Evolutionary conservation across 2,113 vertebrate genomes (phyloP).

Genomic region (Phoxinus phoxinus): DNA sequence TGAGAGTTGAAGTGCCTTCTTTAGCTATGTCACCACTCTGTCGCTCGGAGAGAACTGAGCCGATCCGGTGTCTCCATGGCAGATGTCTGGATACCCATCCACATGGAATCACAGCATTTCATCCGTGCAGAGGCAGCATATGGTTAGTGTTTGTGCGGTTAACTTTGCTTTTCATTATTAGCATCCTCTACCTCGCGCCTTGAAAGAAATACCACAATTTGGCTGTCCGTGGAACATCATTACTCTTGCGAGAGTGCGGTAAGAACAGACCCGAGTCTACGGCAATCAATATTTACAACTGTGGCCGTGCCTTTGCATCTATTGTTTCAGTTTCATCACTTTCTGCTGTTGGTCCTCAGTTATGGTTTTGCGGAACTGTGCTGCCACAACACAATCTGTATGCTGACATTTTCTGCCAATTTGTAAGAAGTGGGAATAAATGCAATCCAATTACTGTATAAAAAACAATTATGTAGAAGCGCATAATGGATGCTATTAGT

Average conservation of each 20-base stretch:
- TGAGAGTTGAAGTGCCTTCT: slow-evolving; percentile 41
- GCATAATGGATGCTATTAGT: slow-evolving; percentile 28
- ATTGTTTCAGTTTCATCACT: background rate
- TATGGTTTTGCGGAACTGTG: background rate
- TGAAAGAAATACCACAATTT: background rate
- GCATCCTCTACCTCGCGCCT: background rate
- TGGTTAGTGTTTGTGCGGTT: slow-evolving; percentile 13
- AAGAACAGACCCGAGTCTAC: background rate
- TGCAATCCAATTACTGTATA: slow-evolving; percentile 27
- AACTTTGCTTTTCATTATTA: slow-evolving; percentile 12
- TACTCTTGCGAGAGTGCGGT: background rate
- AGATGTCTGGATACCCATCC: slow-evolving; percentile 28
- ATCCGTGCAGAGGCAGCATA: slow-evolving; percentile 29
- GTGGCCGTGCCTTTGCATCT: slow-evolving; percentile 9
- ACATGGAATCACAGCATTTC: slow-evolving; percentile 15
- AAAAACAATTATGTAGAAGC: slow-evolving; percentile 27
- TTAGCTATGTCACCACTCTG: slow-evolving; percentile 33
- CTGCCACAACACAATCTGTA: background rate
- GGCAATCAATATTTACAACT: slow-evolving; percentile 9
- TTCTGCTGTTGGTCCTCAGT: background rate
- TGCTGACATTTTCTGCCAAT: slow-evolving; percentile 35
- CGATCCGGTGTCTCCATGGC: slow-evolving; percentile 11
- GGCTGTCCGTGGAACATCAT: slow-evolving; percentile 10
- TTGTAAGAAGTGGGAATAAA: slow-evolving; percentile 23
- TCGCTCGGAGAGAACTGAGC: slow-evolving; percentile 10